Conservation (phyloP, 2,888 invertebrate species). For the Phragmatobia fuliginosa region DNA sequence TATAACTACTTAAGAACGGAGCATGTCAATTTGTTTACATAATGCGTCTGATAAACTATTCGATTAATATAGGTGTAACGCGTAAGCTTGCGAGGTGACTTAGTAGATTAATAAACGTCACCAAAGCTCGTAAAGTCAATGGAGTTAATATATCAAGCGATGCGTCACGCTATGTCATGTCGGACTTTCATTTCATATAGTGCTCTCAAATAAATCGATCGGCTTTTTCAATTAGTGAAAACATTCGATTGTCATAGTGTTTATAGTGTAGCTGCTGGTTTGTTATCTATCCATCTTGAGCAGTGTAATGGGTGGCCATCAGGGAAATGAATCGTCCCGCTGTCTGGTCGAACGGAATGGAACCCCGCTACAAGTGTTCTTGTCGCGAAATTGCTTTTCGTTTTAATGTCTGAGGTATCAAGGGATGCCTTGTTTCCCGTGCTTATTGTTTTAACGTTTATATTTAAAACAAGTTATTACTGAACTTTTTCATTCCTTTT, state of each 20-base stretch:
- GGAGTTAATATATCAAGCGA: conserved; percentile 81
- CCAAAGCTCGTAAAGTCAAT: conserved; percentile 78
- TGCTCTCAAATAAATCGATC: conserved; percentile 81
- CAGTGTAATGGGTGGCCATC: conserved; percentile 83
- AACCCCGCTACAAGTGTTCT: conserved; percentile 72
- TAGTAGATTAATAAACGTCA: conserved; percentile 81
- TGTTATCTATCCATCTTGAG: conserved; percentile 85
- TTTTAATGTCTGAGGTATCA: conserved; percentile 73
- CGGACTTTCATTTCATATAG: conserved; percentile 83
- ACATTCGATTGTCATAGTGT: conserved; percentile 84
- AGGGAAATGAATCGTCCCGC: conserved; percentile 80
- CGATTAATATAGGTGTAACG: conserved; percentile 69
- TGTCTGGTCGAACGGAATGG: conserved; percentile 70
- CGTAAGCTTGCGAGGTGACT: conserved; percentile 65
- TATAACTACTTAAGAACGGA: conserved; percentile 3
- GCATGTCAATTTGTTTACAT: conserved; percentile 53
- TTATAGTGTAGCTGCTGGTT: conserved; percentile 84
- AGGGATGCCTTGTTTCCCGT: conserved; percentile 63
- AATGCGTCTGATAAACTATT: conserved; percentile 60
- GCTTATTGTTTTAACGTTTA: conserved; percentile 60
- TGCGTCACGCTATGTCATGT: conserved; percentile 72
- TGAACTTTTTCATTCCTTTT: conserved; percentile 43
- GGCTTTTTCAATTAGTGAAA: conserved; percentile 85
- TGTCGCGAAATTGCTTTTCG: conserved; percentile 76
- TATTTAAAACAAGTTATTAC: conserved; percentile 57